phyloP scores from a whole-genome alignment of 64 coral and sea anemone genomes.

The Montipora efflorescens region DNA sequence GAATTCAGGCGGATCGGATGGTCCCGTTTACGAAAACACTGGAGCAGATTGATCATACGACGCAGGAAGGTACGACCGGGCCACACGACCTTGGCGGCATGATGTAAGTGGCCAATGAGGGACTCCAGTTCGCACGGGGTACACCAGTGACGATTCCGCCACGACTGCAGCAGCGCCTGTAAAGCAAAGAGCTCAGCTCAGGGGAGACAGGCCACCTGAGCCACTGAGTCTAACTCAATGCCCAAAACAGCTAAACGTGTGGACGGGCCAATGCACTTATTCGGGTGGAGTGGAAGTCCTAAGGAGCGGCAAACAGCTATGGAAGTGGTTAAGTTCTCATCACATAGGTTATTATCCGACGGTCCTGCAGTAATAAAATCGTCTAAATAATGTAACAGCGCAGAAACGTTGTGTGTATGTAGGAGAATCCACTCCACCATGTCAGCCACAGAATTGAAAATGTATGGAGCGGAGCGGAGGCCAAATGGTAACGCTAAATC shows the following conservation, averaged over 20 bases:
- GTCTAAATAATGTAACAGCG: slow-evolving; percentile 49
- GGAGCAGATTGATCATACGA: slow-evolving; percentile 40
- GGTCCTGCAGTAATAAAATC: slow-evolving; percentile 54
- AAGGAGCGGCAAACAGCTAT: too few species aligned
- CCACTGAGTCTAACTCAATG: slow-evolving; percentile 46
- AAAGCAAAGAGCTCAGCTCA: slow-evolving; percentile 16
- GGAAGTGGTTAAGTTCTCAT: too few species aligned
- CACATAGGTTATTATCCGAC: too few species aligned
- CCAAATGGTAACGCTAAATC: slow-evolving; percentile 69
- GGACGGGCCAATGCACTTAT: slow-evolving; percentile 56
- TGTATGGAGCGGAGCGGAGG: slow-evolving; percentile 39
- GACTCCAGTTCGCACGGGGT: slow-evolving; percentile 36
- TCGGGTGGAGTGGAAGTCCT: background rate
- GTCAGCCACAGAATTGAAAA: slow-evolving; percentile 61
- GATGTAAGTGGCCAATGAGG: slow-evolving; percentile 20
- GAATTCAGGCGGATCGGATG: slow-evolving; percentile 10
- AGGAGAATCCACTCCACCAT: slow-evolving; percentile 46
- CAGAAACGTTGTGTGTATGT: slow-evolving; percentile 8
- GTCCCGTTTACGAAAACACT: background rate
- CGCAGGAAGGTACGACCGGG: slow-evolving; percentile 52
- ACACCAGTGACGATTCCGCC: background rate
- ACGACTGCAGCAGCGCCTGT: background rate
- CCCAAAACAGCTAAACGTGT: slow-evolving; percentile 32
- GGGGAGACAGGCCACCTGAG: slow-evolving; percentile 11
- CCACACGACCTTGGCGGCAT: slow-evolving; percentile 27